These are phyloP conservation scores for Drosophila nannoptera DNA, from an alignment of 1,140 invertebrate species.

Conservation along the genomic window DNA sequence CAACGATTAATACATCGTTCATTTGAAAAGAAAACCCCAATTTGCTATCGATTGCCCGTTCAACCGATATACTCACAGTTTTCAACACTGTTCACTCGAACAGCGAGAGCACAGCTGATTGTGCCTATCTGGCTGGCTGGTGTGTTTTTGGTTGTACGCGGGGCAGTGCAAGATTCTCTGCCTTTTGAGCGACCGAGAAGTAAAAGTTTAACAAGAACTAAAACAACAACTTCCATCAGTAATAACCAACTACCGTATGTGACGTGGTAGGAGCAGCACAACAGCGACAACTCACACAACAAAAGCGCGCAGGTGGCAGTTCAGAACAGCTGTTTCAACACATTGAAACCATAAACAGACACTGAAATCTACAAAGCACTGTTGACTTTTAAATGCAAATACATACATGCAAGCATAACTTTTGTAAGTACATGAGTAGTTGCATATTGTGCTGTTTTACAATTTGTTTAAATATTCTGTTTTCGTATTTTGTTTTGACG, in stretches of 20 bases:
- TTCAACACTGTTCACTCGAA: conserved; percentile 57
- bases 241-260: conserved; percentile 39
- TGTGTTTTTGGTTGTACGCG: conserved; percentile 38
- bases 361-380: conserved; percentile 27
- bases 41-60: conserved; percentile 55
- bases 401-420: conserved; percentile 27
- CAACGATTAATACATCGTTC: conserved; percentile 29
- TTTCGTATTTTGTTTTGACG: conserved; percentile 39
- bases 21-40: conserved; percentile 31
- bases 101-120: conserved; percentile 62
- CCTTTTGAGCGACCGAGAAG: conserved; percentile 18
- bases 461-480: conserved; percentile 56
- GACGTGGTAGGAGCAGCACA: conserved; percentile 57
- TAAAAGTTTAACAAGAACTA: conserved; percentile 32
- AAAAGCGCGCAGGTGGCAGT: conserved; percentile 44
- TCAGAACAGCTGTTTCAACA: conserved; percentile 73
- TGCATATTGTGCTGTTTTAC: conserved; percentile 36
- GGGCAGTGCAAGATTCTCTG: conserved; percentile 43
- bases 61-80: conserved; percentile 42
- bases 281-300: conserved; percentile 14
- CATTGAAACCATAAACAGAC: conserved; percentile 51
- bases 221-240: conserved; percentile 10
- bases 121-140: conserved; percentile 34
- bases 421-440: conserved; percentile 49
- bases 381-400: conserved; percentile 32